Evolutionary conservation across 2,113 vertebrate genomes (phyloP).

Genomic region (Trochalopteron elliotii): DNA sequence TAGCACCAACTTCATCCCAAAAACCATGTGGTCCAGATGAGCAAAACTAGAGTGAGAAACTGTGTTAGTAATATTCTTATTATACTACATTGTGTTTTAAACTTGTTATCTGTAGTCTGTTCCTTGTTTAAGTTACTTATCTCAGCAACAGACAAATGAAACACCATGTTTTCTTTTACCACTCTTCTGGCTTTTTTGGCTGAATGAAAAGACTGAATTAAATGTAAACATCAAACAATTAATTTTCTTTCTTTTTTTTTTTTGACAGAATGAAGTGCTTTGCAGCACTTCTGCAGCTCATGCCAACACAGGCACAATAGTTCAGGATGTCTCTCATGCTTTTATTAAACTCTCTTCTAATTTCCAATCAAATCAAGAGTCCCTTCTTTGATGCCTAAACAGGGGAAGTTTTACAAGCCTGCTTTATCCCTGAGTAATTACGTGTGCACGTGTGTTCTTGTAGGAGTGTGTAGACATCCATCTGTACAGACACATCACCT

Average conservation of each 20-base stretch:
- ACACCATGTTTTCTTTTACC: not conserved
- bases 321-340: not conserved
- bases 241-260: not conserved
- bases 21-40: not conserved
- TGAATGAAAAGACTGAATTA: not conserved
- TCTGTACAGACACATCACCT: not conserved
- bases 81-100: not conserved
- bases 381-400: not conserved
- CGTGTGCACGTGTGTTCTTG: not conserved
- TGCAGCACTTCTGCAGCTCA: not conserved
- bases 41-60: not conserved
- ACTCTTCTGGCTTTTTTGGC: not conserved
- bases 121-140: not conserved
- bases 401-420: not conserved
- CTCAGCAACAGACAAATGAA: not conserved
- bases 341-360: not conserved
- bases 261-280: not conserved
- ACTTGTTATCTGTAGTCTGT: not conserved
- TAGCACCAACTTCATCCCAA: not conserved
- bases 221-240: not conserved
- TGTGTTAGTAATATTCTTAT: not conserved
- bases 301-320: not conserved
- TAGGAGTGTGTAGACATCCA: not conserved
- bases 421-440: not conserved
- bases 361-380: not conserved